phyloP scores from a whole-genome alignment of 2,113 vertebrate species.

The Ailurus styani region DNA sequence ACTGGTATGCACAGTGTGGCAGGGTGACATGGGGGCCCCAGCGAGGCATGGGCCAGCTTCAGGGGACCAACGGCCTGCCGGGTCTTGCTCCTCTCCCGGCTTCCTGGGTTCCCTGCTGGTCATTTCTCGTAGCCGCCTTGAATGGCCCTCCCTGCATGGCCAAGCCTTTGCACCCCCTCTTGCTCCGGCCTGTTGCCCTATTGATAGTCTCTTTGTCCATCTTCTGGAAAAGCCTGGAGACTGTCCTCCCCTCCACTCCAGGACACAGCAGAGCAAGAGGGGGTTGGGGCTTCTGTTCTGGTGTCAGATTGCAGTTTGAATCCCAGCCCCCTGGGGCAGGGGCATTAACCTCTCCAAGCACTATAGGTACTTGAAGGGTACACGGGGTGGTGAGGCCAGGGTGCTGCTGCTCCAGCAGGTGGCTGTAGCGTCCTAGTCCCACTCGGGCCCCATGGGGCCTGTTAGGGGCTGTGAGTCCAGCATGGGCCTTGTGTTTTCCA shows the following conservation, averaged over 20 bases:
- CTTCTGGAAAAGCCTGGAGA: neutral
- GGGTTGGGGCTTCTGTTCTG: neutral
- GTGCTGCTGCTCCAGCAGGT: neutral
- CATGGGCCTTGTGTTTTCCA: neutral
- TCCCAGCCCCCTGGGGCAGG: neutral
- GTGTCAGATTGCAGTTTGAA: neutral
- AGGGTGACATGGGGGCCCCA: fast-evolving
- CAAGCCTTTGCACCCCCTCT: neutral
- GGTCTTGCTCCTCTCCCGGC: fast-evolving
- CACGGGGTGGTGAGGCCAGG: no score
- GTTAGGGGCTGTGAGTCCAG: neutral
- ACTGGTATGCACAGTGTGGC: fast-evolving
- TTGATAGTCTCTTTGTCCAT: neutral
- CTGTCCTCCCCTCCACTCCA: neutral
- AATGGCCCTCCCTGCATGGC: neutral
- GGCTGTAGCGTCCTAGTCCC: no score
- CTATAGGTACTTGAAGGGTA: neutral
- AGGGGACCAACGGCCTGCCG: fast-evolving
- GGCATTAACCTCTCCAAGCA: neutral
- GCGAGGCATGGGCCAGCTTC: fast-evolving
- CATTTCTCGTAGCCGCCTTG: neutral
- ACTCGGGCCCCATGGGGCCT: fast-evolving
- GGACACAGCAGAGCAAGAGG: no score
- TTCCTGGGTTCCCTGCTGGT: neutral
- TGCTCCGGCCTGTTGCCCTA: neutral